These are phyloP conservation scores for Dryobates pubescens DNA, from an alignment of 2,797 vertebrate species.

Conservation along the genomic window DNA sequence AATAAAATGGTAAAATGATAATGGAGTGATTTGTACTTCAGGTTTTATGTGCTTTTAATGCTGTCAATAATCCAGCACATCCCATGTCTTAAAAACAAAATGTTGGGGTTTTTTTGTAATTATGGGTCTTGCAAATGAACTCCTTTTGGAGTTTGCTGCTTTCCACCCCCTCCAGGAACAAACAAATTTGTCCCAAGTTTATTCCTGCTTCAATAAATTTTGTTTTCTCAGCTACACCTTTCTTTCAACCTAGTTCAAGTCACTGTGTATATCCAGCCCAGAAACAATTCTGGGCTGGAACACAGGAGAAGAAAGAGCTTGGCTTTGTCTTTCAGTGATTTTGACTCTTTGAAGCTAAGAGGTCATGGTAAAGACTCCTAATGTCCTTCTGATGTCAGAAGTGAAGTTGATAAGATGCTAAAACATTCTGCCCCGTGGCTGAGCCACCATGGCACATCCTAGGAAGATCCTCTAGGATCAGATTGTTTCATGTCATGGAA, in stretches of 20 bases:
- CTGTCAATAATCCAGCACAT: neutral
- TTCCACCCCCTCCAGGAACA: neutral
- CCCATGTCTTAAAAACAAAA: neutral
- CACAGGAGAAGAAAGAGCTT: neutral
- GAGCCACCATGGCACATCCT: neutral
- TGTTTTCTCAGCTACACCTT: neutral
- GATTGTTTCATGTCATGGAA: fast-evolving
- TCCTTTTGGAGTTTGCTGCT: neutral
- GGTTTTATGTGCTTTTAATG: neutral
- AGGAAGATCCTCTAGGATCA: neutral
- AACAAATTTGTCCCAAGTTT: neutral
- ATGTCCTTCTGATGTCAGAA: neutral
- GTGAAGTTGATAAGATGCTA: too few relatives aligned
- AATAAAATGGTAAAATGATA: neutral
- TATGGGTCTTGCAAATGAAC: neutral
- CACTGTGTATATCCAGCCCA: fast-evolving
- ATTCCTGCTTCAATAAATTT: neutral
- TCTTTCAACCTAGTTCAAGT: neutral
- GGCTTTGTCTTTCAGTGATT: neutral
- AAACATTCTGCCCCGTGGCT: neutral
- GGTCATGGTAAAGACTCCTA: too few relatives aligned
- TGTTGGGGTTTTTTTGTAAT: neutral
- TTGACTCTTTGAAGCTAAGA: neutral
- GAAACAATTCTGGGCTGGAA: neutral
- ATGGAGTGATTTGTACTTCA: neutral